phyloP scores from a whole-genome alignment of 2,888 invertebrate species.

The Trimorus sp. region DNA sequence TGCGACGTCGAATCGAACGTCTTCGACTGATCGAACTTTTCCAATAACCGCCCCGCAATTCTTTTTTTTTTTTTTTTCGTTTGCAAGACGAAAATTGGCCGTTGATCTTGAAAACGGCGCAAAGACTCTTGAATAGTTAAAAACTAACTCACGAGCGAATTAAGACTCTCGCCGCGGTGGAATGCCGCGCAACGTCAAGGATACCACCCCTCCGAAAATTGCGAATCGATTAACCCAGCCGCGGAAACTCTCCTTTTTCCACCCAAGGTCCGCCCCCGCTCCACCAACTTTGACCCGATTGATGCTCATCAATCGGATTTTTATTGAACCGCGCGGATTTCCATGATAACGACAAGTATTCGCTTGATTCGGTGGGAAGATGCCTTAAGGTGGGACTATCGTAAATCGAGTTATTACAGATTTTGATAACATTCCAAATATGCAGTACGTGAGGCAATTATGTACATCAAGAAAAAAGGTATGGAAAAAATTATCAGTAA shows the following conservation, averaged over 20 bases:
- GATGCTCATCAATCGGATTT: conserved; percentile 57
- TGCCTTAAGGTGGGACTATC: too few species aligned
- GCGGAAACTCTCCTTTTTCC: conserved; percentile 40
- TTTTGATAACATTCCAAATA: too few species aligned
- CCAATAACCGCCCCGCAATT: background rate
- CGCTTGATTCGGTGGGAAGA: too few species aligned
- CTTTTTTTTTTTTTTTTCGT: background rate
- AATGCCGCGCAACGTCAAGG: conserved; percentile 15
- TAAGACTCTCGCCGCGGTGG: background rate
- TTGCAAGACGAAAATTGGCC: background rate
- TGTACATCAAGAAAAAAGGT: too few species aligned
- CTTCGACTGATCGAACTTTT: background rate
- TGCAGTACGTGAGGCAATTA: too few species aligned
- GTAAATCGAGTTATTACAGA: too few species aligned
- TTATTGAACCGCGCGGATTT: conserved; percentile 46
- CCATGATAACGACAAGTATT: conserved; percentile 47
- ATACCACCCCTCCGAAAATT: conserved; percentile 31
- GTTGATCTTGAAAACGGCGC: background rate
- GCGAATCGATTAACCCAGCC: conserved; percentile 36
- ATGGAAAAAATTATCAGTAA: too few species aligned
- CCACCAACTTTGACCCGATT: conserved; percentile 49
- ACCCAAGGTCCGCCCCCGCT: conserved; percentile 41
- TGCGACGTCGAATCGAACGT: background rate
- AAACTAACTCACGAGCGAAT: background rate
- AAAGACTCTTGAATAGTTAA: conserved; percentile 5